These are phyloP conservation scores for Polia nebulosa DNA, from an alignment of 2,888 invertebrate genomes.

Conservation along the genomic window DNA sequence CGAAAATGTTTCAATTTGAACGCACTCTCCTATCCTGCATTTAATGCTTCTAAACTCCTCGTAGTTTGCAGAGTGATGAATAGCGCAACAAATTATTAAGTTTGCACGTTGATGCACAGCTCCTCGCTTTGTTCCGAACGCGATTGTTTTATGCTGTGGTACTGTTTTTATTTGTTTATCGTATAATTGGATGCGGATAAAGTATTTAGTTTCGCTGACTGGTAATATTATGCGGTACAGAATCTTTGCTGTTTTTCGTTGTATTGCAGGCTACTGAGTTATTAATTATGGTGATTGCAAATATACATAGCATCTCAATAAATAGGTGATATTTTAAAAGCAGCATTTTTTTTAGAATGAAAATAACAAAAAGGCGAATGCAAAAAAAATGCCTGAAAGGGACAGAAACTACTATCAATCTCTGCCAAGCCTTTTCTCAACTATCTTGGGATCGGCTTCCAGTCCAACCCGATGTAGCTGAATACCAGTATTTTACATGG, in stretches of 20 bases:
- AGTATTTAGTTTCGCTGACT: slow-evolving; percentile 59
- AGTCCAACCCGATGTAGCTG: no score
- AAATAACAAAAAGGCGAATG: no score
- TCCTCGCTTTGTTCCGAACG: slow-evolving; percentile 50
- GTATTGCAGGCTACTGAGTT: background rate
- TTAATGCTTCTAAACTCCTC: slow-evolving; percentile 62
- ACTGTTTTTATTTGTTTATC: slow-evolving; percentile 58
- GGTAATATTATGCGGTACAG: slow-evolving; percentile 23
- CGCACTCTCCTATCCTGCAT: slow-evolving; percentile 58
- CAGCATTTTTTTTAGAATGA: background rate
- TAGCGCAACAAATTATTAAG: slow-evolving; percentile 60
- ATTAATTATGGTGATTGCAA: background rate
- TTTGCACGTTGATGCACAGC: slow-evolving; percentile 63
- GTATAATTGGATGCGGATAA: slow-evolving; percentile 57
- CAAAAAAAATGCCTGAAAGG: no score
- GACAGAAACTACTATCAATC: no score
- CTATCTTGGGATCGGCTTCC: no score
- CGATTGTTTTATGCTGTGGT: slow-evolving; percentile 56
- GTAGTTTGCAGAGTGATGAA: slow-evolving; percentile 59
- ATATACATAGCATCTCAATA: background rate
- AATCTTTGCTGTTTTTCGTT: slow-evolving; percentile 32
- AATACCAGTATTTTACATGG: no score
- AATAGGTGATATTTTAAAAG: no score
- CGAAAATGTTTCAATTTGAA: slow-evolving; percentile 67
- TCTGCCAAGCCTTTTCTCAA: no score